These are phyloP conservation scores for Asbolus verrucosus DNA, from an alignment of 1,140 invertebrate genomes.

Conservation along the genomic window DNA sequence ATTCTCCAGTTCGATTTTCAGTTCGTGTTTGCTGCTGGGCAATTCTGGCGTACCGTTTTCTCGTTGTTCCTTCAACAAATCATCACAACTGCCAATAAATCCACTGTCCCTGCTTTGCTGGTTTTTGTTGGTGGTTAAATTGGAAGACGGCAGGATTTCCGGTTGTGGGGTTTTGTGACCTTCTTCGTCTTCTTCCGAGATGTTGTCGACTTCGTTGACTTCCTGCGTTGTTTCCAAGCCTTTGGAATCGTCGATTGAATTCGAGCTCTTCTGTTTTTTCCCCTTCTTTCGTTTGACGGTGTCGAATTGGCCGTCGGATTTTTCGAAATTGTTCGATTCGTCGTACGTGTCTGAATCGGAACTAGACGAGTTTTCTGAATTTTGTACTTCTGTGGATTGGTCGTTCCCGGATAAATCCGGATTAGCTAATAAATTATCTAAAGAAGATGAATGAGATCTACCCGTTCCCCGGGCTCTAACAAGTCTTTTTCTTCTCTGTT, in stretches of 20 bases:
- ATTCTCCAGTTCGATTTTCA: conserved; percentile 70
- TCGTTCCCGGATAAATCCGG: conserved; percentile 69
- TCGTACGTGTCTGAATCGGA: conserved; percentile 84
- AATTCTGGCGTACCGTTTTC: conserved; percentile 56
- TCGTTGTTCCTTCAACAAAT: conserved; percentile 77
- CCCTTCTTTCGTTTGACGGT: conserved; percentile 86
- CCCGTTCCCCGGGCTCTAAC: conserved; percentile 84
- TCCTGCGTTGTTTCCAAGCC: conserved; percentile 69
- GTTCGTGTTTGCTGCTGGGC: conserved; percentile 65
- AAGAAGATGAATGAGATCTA: conserved; percentile 81
- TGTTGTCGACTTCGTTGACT: conserved; percentile 61
- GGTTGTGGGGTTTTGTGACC: conserved; percentile 74
- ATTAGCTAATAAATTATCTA: conserved; percentile 78
- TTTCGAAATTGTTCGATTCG: conserved; percentile 75
- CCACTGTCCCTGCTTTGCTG: conserved; percentile 88
- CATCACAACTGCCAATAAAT: conserved; percentile 89
- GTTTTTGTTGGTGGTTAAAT: conserved; percentile 71
- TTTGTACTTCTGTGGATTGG: conserved; percentile 64
- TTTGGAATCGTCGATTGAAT: conserved; percentile 68
- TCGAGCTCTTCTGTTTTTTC: conserved; percentile 69
- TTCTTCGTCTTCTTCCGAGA: conserved; percentile 68
- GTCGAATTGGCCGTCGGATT: conserved; percentile 80
- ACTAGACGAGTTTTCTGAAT: conserved; percentile 77
- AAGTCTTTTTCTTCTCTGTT: conserved; percentile 82
- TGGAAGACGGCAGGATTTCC: conserved; percentile 68